Base-by-base conservation (phyloP, 92 coral and sea anemone species). In the Porites rus region DNA sequence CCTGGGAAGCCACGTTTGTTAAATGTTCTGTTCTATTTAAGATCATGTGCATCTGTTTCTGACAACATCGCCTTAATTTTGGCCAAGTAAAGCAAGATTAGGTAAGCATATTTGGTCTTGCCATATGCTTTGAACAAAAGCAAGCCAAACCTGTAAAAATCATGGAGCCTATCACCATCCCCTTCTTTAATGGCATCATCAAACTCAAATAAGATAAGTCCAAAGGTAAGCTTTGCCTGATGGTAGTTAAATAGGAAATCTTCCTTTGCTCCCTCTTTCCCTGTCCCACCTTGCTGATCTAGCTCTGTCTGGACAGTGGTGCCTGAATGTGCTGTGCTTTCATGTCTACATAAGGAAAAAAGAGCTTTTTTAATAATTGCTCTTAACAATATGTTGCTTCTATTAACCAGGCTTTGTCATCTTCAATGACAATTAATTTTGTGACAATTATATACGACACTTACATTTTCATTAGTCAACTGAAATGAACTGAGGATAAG, bases 1-100 rank as follows among this genome's bases (percentile, higher is more conserved):
- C 77, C 91, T 87, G 61, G 64, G 1, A 19, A 20, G 31, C 94
- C 91, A 87, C 63, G 85, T 38, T 82, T 82, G 80, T 87, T 87
- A 24, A 81, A 92, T 18, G 84, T 76, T 43, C 94, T 59, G 81
- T 91, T 91, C 82, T 88, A 87, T 58, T 76, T 91, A 12, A 87
- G 78, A 28, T 70, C 53, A 31, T 75, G 91, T 21, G 94, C 88
- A 64, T 82, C 81, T 38, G 72, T 24, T 71, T 82, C 85, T 13
- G 91, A 81, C 79, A 90, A 74, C 6, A 87, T 81, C 6, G 25
- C 91, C 12, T 59, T 59, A 59, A 76, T 22, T 79, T 91, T 81
- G 12, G 84, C 88, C 14, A 82, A 72, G 76, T 91, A 82, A 51
- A 87, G 67, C 19, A 91, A 78, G 20, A 86, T 54, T 2, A 65